Evolutionary conservation across 2,797 vertebrate genomes (phyloP), one percentile per base, ranked within the genome.

Genomic region (Takifugu rubripes): DNA sequence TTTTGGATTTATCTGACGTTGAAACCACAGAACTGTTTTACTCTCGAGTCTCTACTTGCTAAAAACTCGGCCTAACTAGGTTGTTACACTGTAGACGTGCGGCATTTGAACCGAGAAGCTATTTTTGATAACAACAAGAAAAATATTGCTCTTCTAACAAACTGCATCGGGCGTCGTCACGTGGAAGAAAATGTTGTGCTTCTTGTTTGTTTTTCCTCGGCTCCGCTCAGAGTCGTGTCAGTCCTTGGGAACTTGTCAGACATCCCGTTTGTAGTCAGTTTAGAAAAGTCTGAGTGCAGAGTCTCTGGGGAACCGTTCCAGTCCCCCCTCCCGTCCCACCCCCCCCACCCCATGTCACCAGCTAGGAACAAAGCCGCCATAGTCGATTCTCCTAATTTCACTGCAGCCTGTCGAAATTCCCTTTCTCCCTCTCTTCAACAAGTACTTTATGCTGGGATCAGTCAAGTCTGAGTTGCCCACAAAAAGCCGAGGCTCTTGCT

Each of bases 301-400:
- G 79, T 85, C 87, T 87, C 87, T 52, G 75, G 89, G 87, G 88
- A 87, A 69, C 78, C 52, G 54, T 83, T 80, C 64, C 47, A 83
- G 81, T 70, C 83, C 61, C 70, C 74, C 81, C 79, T 64, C 69
- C 78, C 52, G 6, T 3, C 74, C 82, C 42, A 7, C 44, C 44
- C n/a, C 75, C 74, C 77, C 67, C 80, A 66, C 82, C 73, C 74
- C 83, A 77, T 85, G 87, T 88, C 89, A 85, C 78, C 87, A 86
- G 70, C 76, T 61, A 72, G n/a, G 90, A 91, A 92, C 88, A 91
- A 92, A 92, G 88, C 81, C 78, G 81, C 87, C 89, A 89, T 84
- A 88, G 87, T 90, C 84, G 87, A 88, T 90, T 88, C 84, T 81
- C 83, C 85, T 89, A 90, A 92, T 91, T 91, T 90, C 86, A 85